These are phyloP conservation scores for Aleiodes alternator DNA, from an alignment of 2,888 invertebrate genomes.

Conservation along the genomic window DNA sequence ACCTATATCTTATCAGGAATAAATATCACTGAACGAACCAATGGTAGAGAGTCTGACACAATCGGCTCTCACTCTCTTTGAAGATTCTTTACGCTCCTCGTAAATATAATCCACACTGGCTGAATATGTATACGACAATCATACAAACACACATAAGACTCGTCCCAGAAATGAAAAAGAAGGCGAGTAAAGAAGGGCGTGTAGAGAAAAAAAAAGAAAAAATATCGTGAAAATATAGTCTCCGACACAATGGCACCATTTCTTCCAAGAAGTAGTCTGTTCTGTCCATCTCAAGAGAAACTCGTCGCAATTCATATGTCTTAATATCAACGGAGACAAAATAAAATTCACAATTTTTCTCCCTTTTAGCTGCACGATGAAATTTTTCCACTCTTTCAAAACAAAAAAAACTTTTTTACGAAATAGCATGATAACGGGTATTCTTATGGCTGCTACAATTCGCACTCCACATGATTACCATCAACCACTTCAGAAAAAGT, in stretches of 20 bases:
- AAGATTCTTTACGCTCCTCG: conserved; percentile 34
- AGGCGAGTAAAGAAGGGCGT: conserved; percentile 15
- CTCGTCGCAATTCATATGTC: conserved; percentile 16
- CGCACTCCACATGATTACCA: conserved; percentile 25
- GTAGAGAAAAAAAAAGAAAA: conserved; percentile 12
- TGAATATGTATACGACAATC: conserved; percentile 11
- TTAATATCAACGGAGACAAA: background rate
- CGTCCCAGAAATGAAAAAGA: conserved; percentile 22
- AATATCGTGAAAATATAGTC: conserved; percentile 4
- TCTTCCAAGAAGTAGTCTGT: background rate
- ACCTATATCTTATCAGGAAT: conserved; percentile 66
- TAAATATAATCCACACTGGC: conserved; percentile 41
- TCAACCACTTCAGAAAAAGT: background rate
- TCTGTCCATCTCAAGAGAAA: conserved; percentile 28
- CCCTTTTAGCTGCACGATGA: background rate
- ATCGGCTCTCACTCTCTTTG: conserved; percentile 3
- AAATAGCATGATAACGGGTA: background rate
- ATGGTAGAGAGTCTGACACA: conserved; percentile 27
- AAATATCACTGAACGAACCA: conserved; percentile 57
- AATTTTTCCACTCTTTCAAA: background rate
- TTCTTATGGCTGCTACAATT: background rate
- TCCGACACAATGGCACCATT: conserved; percentile 33
- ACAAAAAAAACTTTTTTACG: background rate
- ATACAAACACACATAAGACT: background rate
- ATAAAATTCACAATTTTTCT: conserved; percentile 10